Conservation (phyloP, 2,113 vertebrate genomes). For the Chloebia gouldiae region DNA sequence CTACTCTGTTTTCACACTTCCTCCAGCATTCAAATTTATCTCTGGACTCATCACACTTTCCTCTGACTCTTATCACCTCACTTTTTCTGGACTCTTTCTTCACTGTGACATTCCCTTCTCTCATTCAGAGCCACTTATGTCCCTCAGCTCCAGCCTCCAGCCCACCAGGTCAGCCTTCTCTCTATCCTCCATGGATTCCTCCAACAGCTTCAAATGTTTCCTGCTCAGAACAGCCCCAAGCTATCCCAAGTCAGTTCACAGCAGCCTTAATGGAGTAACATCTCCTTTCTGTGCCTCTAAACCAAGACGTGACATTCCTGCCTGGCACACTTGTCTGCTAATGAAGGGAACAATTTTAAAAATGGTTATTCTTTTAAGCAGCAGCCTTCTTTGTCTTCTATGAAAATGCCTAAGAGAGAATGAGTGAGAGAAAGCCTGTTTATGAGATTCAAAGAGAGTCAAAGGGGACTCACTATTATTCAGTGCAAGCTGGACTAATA, state of each 20-base stretch:
- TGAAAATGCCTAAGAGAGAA: background rate
- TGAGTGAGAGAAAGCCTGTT: background rate
- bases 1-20: background rate
- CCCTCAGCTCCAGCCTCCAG: background rate
- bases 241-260: fast-evolving
- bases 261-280: background rate
- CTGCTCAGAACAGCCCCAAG: background rate
- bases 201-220: background rate
- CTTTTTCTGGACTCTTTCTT: background rate
- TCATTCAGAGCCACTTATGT: background rate
- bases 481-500: background rate
- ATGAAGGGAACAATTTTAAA: background rate
- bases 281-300: background rate
- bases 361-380: background rate
- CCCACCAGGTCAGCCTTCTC: background rate
- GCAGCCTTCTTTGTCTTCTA: background rate
- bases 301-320: background rate
- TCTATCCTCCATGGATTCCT: background rate
- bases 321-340: background rate
- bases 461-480: background rate
- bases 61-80: background rate
- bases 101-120: background rate
- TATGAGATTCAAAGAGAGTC: background rate
- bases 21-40: background rate
- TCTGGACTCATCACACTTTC: background rate